A percentile compares a stretch with the other conserved stretches of the same genome.
Conservation (phyloP, 2,888 invertebrate genomes). For the Himalopsyche anomala region DNA sequence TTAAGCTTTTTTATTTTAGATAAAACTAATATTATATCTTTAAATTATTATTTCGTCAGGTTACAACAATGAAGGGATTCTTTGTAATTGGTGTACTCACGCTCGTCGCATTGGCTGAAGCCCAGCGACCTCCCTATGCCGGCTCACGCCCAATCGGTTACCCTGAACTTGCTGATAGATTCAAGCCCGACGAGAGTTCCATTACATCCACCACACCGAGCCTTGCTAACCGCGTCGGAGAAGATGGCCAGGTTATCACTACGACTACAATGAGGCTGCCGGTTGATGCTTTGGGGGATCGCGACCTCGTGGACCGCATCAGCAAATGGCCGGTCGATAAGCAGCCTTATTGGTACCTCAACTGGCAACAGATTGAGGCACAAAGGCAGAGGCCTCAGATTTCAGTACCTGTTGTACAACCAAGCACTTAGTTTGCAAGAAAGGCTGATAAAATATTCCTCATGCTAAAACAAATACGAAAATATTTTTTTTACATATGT, state of each 20-base stretch:
- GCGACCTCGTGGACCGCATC: conserved; percentile 79
- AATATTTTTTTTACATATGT: too few relatives aligned
- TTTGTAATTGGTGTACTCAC: conserved; percentile 68
- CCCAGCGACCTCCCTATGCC: conserved; percentile 82
- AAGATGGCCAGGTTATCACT: conserved; percentile 67
- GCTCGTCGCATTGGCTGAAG: conserved; percentile 69
- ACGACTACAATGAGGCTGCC: conserved; percentile 76
- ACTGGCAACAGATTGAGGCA: conserved; percentile 81
- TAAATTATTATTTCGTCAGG: too few relatives aligned
- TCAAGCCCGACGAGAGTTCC: conserved; percentile 67
- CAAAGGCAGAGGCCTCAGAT: conserved; percentile 71
- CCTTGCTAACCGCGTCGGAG: conserved; percentile 77
- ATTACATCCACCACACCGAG: conserved; percentile 67
- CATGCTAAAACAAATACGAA: background rate
- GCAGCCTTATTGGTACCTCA: conserved; percentile 85
- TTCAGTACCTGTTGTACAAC: background rate
- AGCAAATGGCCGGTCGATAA: conserved; percentile 81
- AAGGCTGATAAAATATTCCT: background rate
- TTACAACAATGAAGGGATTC: conserved; percentile 48
- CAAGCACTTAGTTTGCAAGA: background rate
- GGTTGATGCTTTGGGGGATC: conserved; percentile 82
- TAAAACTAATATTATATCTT: too few relatives aligned
- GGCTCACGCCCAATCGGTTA: conserved; percentile 78
- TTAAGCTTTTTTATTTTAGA: too few relatives aligned
- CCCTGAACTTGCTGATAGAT: conserved; percentile 75